These are phyloP conservation scores for Gymnocypris eckloni DNA, from an alignment of 2,797 vertebrate species.

Conservation along the genomic window DNA sequence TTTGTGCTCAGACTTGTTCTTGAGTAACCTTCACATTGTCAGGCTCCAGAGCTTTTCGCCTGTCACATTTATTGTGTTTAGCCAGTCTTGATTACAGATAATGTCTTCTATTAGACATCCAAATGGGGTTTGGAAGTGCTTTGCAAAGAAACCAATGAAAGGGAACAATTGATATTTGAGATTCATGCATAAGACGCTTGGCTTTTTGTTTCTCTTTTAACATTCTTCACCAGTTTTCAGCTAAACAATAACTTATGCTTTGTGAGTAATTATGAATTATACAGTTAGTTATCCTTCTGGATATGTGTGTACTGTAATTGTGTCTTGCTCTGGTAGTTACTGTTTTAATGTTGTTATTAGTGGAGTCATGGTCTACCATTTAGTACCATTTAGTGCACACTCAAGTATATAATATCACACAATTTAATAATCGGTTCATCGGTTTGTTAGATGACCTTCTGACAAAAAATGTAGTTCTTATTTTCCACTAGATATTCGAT, in stretches of 20 bases:
- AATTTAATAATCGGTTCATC: not conserved
- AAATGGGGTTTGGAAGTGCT: conserved; percentile 49
- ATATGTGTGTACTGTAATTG: not conserved
- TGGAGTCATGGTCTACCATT: not conserved
- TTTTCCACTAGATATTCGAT: not conserved
- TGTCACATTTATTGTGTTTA: conserved; percentile 60
- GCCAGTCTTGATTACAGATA: conserved; percentile 55
- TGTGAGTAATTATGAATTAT: conserved; percentile 1
- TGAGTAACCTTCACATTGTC: conserved; percentile 61
- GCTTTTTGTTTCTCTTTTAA: not conserved
- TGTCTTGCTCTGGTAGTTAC: not conserved
- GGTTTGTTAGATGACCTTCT: not conserved
- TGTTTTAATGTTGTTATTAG: not conserved
- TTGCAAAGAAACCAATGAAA: conserved; percentile 51
- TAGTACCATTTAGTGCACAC: not conserved
- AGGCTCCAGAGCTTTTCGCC: conserved; percentile 54
- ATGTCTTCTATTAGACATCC: conserved; percentile 51
- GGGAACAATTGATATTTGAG: conserved; percentile 58
- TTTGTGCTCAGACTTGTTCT: conserved; percentile 54
- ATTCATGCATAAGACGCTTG: conserved; percentile 31
- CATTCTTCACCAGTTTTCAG: conserved; percentile 1
- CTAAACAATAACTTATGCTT: not conserved
- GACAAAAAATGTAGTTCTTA: not conserved
- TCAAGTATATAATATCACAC: not conserved
- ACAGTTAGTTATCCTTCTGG: not conserved